phyloP scores from a whole-genome alignment of 2,888 invertebrate species.

The Mesorhabditis spiculigera region DNA sequence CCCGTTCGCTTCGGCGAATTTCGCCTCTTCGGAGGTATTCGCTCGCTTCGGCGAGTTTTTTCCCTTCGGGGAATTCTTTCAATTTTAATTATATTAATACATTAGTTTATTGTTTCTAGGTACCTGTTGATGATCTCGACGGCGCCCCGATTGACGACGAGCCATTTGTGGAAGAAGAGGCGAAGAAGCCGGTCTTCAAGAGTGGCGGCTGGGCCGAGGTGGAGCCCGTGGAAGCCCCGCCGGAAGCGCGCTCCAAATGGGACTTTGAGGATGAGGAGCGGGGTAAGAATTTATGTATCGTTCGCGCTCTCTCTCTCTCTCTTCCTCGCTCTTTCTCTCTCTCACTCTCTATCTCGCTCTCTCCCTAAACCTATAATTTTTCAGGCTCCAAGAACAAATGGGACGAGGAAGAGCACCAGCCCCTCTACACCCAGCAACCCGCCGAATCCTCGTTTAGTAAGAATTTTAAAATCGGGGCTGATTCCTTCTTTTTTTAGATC shows the following conservation, averaged over 20 bases:
- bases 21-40: no score
- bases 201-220: slow-evolving; percentile 17
- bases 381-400: slow-evolving; percentile 7
- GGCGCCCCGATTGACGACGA: slow-evolving; percentile 27
- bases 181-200: slow-evolving; percentile 12
- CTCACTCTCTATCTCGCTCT: not conserved
- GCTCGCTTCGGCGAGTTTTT: no score
- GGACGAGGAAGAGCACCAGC: slow-evolving; percentile 12
- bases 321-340: not conserved
- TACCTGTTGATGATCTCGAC: slow-evolving; percentile 23
- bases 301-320: not conserved
- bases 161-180: slow-evolving; percentile 4
- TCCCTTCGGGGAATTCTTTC: no score
- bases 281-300: not conserved
- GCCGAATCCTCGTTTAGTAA: no score
- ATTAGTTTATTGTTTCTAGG: no score
- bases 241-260: slow-evolving; percentile 18
- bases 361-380: not conserved
- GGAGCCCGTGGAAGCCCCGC: slow-evolving; percentile 4
- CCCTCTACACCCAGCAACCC: no score
- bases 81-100: no score
- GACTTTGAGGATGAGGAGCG: slow-evolving; percentile 14
- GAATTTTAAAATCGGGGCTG: no score
- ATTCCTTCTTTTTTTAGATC: no score
- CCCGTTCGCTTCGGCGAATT: no score